Base-by-base conservation (phyloP, 2,797 vertebrate species). In the Danio kyathit region DNA sequence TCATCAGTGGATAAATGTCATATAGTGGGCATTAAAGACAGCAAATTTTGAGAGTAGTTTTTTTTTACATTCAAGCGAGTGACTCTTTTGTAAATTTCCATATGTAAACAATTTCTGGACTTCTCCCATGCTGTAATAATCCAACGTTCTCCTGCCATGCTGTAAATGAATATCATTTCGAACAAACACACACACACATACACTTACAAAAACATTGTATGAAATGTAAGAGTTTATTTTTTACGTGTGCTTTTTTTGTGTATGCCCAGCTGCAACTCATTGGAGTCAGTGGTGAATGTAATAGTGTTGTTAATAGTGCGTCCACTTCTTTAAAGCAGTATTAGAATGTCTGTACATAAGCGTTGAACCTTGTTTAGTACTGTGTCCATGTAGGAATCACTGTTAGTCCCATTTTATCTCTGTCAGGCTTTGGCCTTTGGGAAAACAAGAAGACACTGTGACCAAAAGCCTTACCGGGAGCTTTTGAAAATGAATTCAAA, bases 321-420 rank as follows among this genome's bases (percentile, higher is more conserved):
- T 84, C 88, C 91, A 92, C 94, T 90, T 89, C 93, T 93, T 92
- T 92, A 88, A 29, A 90, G 88, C 94, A 95, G 95, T 95, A 94
- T 96, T 95, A 93, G 94, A 94, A 94, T 92, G 93, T 95, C 91
- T 95, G 93, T 96, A 95, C 94, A 94, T 93, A 95, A 92, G 88
- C 12, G 82, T 90, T 74, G 61, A 90, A 93, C 88, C 46, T 85
- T 90, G 92, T 95, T 94, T 93, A 91, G 93, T 93, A 91, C 90
- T 93, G 94, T 91, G 92, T 89, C 94, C 95, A 90, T 92, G 91
- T 92, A 87, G 87, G 88, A 89, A 86, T 91, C 92, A 91, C 85
- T 93, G 94, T 95, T 91, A 90, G 90, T 92, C 89, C 89, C 76
- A 89, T 79, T 74, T 82, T 89, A 88, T 92, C 91, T 88, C 90